phyloP scores from a whole-genome alignment of 2,113 vertebrate species.

The Otus sunia region DNA sequence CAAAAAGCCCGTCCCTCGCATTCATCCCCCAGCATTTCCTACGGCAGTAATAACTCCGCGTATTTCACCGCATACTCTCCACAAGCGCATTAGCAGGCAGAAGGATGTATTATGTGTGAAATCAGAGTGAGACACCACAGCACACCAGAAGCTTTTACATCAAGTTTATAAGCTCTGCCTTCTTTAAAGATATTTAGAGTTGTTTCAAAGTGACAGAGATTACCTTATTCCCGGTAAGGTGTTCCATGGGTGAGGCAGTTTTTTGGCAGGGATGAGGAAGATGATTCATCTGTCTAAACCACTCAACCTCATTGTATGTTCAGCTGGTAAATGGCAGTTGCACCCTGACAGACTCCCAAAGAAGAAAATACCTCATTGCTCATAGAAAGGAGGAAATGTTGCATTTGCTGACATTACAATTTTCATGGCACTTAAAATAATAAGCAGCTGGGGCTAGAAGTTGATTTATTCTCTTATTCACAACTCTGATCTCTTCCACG shows the following conservation, averaged over 20 bases:
- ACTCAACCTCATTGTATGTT: background rate
- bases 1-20: background rate
- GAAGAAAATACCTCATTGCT: background rate
- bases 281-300: background rate
- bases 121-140: background rate
- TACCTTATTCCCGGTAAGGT: background rate
- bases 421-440: background rate
- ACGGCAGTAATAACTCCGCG: accelerated
- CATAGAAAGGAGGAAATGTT: background rate
- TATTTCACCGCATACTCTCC: accelerated
- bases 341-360: background rate
- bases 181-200: background rate
- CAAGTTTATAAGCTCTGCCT: background rate
- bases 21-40: background rate
- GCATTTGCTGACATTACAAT: background rate
- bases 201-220: background rate
- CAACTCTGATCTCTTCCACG: background rate
- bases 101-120: background rate
- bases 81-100: background rate
- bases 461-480: background rate
- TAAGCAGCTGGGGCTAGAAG: background rate
- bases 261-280: background rate
- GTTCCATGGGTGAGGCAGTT: background rate
- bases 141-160: background rate
- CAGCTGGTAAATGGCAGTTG: background rate